phyloP scores from a whole-genome alignment of 2,888 invertebrate genomes.

The Anodontia alba region DNA sequence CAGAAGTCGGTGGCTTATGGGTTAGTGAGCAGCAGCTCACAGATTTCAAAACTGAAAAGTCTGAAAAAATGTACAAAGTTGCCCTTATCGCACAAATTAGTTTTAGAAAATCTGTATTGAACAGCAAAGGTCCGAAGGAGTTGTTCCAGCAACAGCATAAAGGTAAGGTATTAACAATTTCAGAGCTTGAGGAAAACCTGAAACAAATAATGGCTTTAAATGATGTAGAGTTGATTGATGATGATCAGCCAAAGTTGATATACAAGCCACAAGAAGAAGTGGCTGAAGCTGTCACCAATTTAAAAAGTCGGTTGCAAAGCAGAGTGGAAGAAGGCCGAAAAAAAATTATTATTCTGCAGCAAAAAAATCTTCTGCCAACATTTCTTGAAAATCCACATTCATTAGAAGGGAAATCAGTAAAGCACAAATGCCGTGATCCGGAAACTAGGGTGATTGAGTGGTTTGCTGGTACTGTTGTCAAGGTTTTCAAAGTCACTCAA shows the following conservation, averaged over 20 bases:
- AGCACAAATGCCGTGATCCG: conserved; percentile 1
- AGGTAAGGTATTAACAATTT: background rate
- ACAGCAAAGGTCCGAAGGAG: conserved; percentile 1
- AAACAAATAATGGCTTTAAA: conserved; percentile 1
- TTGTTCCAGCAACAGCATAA: conserved; percentile 10
- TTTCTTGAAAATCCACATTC: background rate
- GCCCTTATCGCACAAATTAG: background rate
- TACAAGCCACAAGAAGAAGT: background rate
- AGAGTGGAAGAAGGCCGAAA: no score
- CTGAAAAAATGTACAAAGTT: background rate
- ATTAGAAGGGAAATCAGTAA: background rate
- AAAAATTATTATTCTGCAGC: background rate
- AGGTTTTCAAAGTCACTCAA: background rate
- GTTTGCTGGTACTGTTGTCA: background rate
- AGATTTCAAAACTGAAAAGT: background rate
- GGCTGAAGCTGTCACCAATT: background rate
- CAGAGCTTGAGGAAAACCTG: background rate
- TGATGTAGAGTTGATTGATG: background rate
- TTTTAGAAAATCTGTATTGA: conserved; percentile 1
- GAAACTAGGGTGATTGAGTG: conserved; percentile 2
- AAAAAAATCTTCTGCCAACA: conserved; percentile 11
- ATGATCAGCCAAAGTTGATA: background rate
- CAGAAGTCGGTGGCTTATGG: conserved; percentile 6
- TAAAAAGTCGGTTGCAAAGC: background rate
- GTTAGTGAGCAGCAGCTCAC: background rate